phyloP scores from a whole-genome alignment of 2,113 vertebrate species.

The Myodes glareolus region DNA sequence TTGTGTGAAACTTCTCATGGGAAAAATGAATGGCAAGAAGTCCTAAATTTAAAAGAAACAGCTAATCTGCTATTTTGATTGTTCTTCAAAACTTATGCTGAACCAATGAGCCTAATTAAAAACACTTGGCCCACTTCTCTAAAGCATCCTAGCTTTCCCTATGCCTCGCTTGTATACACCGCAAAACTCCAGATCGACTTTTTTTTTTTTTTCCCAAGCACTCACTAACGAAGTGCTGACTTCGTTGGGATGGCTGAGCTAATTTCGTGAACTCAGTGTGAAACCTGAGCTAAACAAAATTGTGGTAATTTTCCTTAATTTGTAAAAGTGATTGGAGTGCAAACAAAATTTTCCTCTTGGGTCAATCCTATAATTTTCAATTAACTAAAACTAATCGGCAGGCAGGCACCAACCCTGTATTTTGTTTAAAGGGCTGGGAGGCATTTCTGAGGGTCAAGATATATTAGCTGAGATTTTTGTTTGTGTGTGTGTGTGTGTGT shows the following conservation, averaged over 20 bases:
- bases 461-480: conserved; percentile 74
- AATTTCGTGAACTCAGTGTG: conserved; percentile 91
- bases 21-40: conserved; percentile 91
- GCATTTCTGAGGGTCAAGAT: conserved; percentile 87
- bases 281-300: conserved; percentile 92
- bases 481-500: neutral
- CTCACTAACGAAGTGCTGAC: conserved; percentile 90
- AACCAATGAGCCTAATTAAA: conserved; percentile 93
- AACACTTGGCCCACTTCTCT: conserved; percentile 90
- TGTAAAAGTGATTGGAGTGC: conserved; percentile 93
- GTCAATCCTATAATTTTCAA: conserved; percentile 94
- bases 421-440: conserved; percentile 90
- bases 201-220: conserved; percentile 82
- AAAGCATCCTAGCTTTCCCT: conserved; percentile 89
- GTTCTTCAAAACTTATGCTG: conserved; percentile 92
- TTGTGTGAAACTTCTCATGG: conserved; percentile 91
- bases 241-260: conserved; percentile 91
- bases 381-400: conserved; percentile 92
- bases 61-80: conserved; percentile 92
- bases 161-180: conserved; percentile 90
- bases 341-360: conserved; percentile 93
- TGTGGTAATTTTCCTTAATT: conserved; percentile 93
- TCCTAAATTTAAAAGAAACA: conserved; percentile 90
- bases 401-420: conserved; percentile 87
- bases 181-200: conserved; percentile 86